Conservation (phyloP, 2,888 invertebrate species). For the Nomada ferruginata region DNA sequence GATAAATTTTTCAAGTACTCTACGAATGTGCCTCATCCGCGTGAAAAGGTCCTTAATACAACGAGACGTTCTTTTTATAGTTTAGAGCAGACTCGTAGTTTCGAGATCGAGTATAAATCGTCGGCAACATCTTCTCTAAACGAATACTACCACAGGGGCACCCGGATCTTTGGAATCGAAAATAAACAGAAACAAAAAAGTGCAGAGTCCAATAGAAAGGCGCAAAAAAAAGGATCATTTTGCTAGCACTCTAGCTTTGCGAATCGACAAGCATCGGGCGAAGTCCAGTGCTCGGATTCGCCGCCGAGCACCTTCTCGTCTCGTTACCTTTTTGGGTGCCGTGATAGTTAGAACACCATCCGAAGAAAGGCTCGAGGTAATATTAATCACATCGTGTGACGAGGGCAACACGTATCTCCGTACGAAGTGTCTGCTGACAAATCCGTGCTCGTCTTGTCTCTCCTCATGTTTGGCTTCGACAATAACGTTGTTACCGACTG, state of each 20-base stretch:
- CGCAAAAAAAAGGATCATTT: constrained; percentile 47
- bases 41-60: constrained; percentile 51
- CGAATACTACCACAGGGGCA: constrained; percentile 63
- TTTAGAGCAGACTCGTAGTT: constrained; percentile 74
- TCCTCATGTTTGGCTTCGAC: constrained; percentile 85
- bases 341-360: constrained; percentile 85
- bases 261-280: constrained; percentile 17
- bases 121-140: constrained; percentile 73
- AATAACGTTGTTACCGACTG: constrained; percentile 83
- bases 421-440: constrained; percentile 84
- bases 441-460: constrained; percentile 85
- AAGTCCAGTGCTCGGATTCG: constrained; percentile 31
- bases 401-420: constrained; percentile 84
- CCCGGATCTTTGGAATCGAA: constrained; percentile 60
- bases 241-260: constrained; percentile 24
- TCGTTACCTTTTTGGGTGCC: constrained; percentile 83
- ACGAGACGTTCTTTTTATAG: constrained; percentile 72
- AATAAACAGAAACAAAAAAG: constrained; percentile 22
- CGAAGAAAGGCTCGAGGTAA: constrained; percentile 84
- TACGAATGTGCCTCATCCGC: constrained; percentile 61
- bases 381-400: constrained; percentile 83
- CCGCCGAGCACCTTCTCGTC: constrained; percentile 23
- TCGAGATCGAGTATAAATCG: constrained; percentile 74
- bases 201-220: constrained; percentile 34
- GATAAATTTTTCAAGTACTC: constrained; percentile 22